phyloP scores from a whole-genome alignment of 2,888 invertebrate species.

The Acronicta aceris region DNA sequence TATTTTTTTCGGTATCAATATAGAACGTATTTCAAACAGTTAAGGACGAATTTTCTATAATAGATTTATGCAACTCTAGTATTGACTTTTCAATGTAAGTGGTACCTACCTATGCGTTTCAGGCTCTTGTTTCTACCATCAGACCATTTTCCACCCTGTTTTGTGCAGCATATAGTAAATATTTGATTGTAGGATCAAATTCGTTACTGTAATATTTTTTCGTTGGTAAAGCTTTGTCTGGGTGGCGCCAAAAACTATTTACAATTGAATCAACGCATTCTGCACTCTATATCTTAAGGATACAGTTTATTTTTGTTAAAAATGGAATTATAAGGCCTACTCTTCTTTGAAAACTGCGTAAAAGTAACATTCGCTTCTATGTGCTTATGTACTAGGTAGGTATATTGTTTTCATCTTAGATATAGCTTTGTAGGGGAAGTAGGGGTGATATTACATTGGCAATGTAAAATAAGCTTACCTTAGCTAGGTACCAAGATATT shows the following conservation, averaged over 20 bases:
- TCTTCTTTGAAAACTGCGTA: constrained; percentile 22
- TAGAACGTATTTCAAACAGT: rapidly evolving
- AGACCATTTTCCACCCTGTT: constrained; percentile 34
- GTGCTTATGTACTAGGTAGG: constrained; percentile 11
- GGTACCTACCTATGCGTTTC: constrained; percentile 52
- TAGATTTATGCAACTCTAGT: constrained; percentile 54
- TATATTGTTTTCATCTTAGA: constrained; percentile 18
- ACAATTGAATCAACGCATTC: constrained; percentile 14
- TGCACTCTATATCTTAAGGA: background rate
- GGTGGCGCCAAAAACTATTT: constrained; percentile 63
- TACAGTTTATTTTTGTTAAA: constrained; percentile 15
- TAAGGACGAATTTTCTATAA: constrained; percentile 35
- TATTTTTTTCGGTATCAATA: background rate
- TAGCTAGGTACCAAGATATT: background rate
- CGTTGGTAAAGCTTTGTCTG: constrained; percentile 67
- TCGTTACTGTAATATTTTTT: constrained; percentile 52
- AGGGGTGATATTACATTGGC: constrained; percentile 17
- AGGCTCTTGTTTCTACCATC: constrained; percentile 32
- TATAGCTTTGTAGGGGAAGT: constrained; percentile 14
- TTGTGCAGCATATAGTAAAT: background rate
- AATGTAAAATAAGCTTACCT: background rate
- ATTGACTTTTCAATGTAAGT: constrained; percentile 66
- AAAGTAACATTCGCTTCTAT: constrained; percentile 32
- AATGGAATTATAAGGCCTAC: constrained; percentile 26
- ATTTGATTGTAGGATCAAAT: constrained; percentile 21